Evolutionary conservation across 2,888 invertebrate species (phyloP).

Genomic region (Ptilodon capucinus): DNA sequence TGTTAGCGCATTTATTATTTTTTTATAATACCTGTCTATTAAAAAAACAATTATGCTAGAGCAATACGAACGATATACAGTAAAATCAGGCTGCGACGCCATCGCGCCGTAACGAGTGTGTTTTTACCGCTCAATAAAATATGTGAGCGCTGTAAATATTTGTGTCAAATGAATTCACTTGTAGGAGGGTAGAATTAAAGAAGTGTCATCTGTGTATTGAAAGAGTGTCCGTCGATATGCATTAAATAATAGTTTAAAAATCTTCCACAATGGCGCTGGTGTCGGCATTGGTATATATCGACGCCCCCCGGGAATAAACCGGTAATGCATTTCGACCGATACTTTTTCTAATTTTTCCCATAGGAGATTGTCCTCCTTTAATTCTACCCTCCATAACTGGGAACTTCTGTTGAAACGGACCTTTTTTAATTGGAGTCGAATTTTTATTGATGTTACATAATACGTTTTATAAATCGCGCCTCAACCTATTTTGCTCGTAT

Average conservation of each 20-base stretch:
- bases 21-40: constrained; percentile 9
- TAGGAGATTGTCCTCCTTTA: too few species aligned
- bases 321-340: too few species aligned
- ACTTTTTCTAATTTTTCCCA: too few species aligned
- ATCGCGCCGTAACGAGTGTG: constrained; percentile 4
- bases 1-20: too few species aligned
- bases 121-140: constrained; percentile 8
- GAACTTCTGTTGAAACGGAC: constrained; percentile 10
- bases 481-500: neutral
- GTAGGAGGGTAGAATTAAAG: too few species aligned
- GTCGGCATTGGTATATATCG: too few species aligned
- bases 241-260: too few species aligned
- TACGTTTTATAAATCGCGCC: neutral
- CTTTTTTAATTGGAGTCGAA: constrained; percentile 22
- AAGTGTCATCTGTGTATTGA: too few species aligned
- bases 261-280: too few species aligned
- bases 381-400: too few species aligned
- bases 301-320: too few species aligned
- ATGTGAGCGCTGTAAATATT: constrained; percentile 7
- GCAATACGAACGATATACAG: constrained; percentile 26
- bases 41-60: constrained; percentile 29
- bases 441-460: constrained; percentile 1
- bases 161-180: constrained; percentile 10
- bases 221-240: too few species aligned
- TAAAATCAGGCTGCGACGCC: constrained; percentile 20